phyloP scores from a whole-genome alignment of 30 jellyfish, hydroid and myxozoan genomes.

The Hydractinia symbiolongicarpus region DNA sequence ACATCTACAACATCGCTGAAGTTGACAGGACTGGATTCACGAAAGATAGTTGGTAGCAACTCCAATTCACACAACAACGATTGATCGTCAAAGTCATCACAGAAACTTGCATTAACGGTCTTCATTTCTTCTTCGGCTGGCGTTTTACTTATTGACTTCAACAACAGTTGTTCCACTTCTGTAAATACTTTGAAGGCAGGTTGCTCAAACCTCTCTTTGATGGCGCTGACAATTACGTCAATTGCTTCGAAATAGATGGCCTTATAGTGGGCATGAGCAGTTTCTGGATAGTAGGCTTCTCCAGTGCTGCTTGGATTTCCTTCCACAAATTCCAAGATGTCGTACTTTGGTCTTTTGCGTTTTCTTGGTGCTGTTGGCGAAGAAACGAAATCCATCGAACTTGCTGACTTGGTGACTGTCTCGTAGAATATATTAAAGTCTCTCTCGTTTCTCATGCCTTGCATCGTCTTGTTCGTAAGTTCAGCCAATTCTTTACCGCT shows the following conservation, averaged over 20 bases:
- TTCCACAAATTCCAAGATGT: background rate
- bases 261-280: slow-evolving; percentile 18
- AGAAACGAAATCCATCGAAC: background rate
- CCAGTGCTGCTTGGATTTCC: background rate
- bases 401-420: background rate
- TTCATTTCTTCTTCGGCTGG: background rate
- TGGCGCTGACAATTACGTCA: background rate
- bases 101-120: background rate
- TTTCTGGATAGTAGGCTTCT: slow-evolving; percentile 16
- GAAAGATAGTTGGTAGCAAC: background rate
- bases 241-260: slow-evolving; percentile 13
- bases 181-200: slow-evolving; percentile 17
- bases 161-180: background rate
- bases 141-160: background rate
- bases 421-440: background rate
- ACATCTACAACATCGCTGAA: background rate
- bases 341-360: background rate
- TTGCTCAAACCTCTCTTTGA: slow-evolving; percentile 18
- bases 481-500: too few species aligned
- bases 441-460: background rate
- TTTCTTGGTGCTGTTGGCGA: background rate
- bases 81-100: background rate
- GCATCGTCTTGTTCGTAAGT: background rate
- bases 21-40: background rate
- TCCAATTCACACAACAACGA: background rate